Base-by-base conservation (phyloP, 2,113 vertebrate species). In the Jaculus jaculus region DNA sequence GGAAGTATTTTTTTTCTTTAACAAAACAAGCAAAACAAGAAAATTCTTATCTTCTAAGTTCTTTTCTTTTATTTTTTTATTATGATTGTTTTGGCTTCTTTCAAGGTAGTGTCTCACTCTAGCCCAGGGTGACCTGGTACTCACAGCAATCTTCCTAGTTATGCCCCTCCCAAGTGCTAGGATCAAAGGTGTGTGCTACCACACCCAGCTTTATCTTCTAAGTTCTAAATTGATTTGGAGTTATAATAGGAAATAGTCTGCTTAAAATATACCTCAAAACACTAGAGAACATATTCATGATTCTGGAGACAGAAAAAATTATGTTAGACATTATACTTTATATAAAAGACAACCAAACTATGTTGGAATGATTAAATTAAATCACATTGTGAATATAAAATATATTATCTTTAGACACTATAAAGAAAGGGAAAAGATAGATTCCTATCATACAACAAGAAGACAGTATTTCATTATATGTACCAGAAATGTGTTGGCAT, bases 211-310 rank as follows among this genome's bases (percentile, higher is more conserved):
- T 82, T 84, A 66, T 68, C 18, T 58, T 17, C 54, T 3, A 75
- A 47, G 72, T 93, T 75, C 20, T 8, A 84, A 30, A 34, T 85
- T 42, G 30, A 66, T 82, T 92, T 87, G 42, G 16, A 88, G 7
- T 17, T 68, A 30, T 84, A 92, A 87, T 75, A 4, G 80, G 8
- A 86, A 90, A 73, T 20, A 28, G 20, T 91, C 71, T 42, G 6
- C n/a, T 81, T 78, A 87, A 94, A 79, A 37, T 37, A 66, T 47
- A 66, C 11, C 87, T 95, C 24, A 84, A 72, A 93, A 71, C 11
- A 90, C 47, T 54, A 51, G 23, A 61, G 87, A 77, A 68, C 81
- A 39, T 51, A 74, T 47, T 83, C 4, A 17, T 87, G 37, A 77
- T 21, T 71, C 9, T 83, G 15, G 68, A 2, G 2, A 91, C 47